Evolutionary conservation across 2,888 invertebrate species (phyloP).

Genomic region (Volucella bombylans): DNA sequence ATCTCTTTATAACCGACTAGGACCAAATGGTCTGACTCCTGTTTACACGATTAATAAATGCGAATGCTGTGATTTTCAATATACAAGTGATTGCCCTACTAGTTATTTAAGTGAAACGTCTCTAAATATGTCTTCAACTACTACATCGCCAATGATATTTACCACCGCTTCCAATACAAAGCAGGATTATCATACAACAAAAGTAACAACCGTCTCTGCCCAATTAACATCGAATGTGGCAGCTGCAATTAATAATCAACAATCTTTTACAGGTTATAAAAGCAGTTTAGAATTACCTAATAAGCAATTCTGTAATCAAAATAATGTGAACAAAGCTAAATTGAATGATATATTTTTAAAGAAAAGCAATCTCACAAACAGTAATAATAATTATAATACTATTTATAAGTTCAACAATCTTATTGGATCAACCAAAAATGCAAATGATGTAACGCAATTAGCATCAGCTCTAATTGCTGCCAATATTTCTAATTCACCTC

Average conservation of each 20-base stretch:
- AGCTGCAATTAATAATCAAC: constrained; percentile 41
- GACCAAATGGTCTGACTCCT: constrained; percentile 84
- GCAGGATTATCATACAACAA: constrained; percentile 34
- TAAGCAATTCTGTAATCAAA: constrained; percentile 61
- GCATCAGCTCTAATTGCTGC: constrained; percentile 35
- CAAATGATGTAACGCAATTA: constrained; percentile 38
- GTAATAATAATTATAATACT: constrained; percentile 47
- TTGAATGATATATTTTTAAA: constrained; percentile 53
- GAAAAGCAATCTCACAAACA: constrained; percentile 39
- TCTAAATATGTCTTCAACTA: constrained; percentile 71
- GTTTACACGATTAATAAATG: constrained; percentile 85
- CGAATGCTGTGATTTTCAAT: constrained; percentile 84
- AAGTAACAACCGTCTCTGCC: constrained; percentile 53
- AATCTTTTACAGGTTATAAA: constrained; percentile 56
- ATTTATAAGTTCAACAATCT: constrained; percentile 46
- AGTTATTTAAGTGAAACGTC: constrained; percentile 75
- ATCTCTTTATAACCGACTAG: constrained; percentile 85
- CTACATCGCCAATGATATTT: constrained; percentile 69
- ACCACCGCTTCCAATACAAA: constrained; percentile 65
- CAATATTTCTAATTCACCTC: constrained; percentile 27
- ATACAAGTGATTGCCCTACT: constrained; percentile 76
- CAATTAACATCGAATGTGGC: constrained; percentile 48
- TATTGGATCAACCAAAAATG: constrained; percentile 34
- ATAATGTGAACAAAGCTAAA: constrained; percentile 61
- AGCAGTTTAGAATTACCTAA: constrained; percentile 35